These are phyloP conservation scores for Drosophila trichaetosa DNA, from an alignment of 2,888 invertebrate genomes.

Conservation along the genomic window DNA sequence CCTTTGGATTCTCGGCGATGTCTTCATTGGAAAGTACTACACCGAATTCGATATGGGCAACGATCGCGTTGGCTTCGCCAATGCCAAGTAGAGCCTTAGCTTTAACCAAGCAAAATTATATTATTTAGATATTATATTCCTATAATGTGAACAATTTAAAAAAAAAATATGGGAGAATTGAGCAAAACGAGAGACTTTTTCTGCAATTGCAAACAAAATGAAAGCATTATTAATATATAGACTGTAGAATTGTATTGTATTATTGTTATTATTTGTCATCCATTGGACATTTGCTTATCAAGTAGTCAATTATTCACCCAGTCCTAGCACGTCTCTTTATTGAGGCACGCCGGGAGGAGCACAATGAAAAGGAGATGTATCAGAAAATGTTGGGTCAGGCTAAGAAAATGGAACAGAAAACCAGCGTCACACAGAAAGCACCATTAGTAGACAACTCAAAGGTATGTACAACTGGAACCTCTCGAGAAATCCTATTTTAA, in stretches of 20 bases:
- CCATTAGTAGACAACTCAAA: constrained; percentile 83
- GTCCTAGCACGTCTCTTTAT: constrained; percentile 87
- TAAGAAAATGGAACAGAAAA: constrained; percentile 84
- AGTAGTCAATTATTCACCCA: constrained; percentile 43
- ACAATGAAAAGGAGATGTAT: constrained; percentile 88
- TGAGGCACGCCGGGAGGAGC: constrained; percentile 87
- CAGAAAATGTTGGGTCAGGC: constrained; percentile 88
- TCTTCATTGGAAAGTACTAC: constrained; percentile 98
- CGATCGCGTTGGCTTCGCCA: constrained; percentile 95
- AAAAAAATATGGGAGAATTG: constrained; percentile 9
- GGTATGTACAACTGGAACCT: constrained; percentile 49
- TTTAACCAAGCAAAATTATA: constrained; percentile 17
- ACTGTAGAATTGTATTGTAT: neutral
- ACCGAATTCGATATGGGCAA: constrained; percentile 97
- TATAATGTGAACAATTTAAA: neutral
- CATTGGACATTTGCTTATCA: constrained; percentile 36
- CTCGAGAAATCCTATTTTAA: neutral
- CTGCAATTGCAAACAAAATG: constrained; percentile 22
- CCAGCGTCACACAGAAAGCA: constrained; percentile 76
- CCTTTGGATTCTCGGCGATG: constrained; percentile 99
- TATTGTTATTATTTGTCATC: constrained; percentile 34
- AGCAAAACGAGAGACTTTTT: constrained; percentile 31
- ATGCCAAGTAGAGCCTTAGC: constrained; percentile 83
- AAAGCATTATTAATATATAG: constrained; percentile 36
- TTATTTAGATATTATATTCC: constrained; percentile 12